phyloP scores from a whole-genome alignment of 2,888 invertebrate genomes.

The Tanytarsus gracilentus region DNA sequence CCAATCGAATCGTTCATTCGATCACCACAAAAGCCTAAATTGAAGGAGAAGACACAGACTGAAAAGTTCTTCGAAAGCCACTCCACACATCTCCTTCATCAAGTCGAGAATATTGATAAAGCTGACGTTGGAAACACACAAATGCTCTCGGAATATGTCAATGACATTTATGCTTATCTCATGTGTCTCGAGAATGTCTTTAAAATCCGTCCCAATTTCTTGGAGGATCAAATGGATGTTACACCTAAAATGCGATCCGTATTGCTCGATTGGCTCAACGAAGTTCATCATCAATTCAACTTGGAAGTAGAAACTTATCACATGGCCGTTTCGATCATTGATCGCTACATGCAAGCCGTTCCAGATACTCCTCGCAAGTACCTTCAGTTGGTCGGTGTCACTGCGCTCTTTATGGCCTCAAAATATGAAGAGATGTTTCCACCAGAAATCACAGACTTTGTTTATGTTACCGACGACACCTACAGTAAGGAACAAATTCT shows the following conservation, averaged over 20 bases:
- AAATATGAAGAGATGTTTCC: slow-evolving; percentile 84
- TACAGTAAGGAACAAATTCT: slow-evolving; percentile 71
- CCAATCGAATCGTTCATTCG: neutral
- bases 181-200: slow-evolving; percentile 61
- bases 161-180: slow-evolving; percentile 82
- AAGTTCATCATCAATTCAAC: slow-evolving; percentile 80
- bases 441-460: slow-evolving; percentile 80
- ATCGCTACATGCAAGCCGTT: slow-evolving; percentile 73
- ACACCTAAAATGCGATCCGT: slow-evolving; percentile 81
- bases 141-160: slow-evolving; percentile 74
- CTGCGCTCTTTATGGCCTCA: slow-evolving; percentile 80
- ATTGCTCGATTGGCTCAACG: slow-evolving; percentile 88
- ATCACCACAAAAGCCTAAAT: neutral
- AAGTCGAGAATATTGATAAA: slow-evolving; percentile 61
- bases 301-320: slow-evolving; percentile 83
- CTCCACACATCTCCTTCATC: neutral
- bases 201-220: slow-evolving; percentile 54
- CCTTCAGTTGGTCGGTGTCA: slow-evolving; percentile 81
- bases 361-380: slow-evolving; percentile 56
- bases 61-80: slow-evolving; percentile 5
- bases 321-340: slow-evolving; percentile 77
- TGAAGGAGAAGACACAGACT: neutral
- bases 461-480: slow-evolving; percentile 64
- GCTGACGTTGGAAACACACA: slow-evolving; percentile 65
- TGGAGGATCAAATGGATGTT: slow-evolving; percentile 55